Evolutionary conservation across 2,797 vertebrate genomes (phyloP).

Genomic region (Enteromius thamalakanensis): DNA sequence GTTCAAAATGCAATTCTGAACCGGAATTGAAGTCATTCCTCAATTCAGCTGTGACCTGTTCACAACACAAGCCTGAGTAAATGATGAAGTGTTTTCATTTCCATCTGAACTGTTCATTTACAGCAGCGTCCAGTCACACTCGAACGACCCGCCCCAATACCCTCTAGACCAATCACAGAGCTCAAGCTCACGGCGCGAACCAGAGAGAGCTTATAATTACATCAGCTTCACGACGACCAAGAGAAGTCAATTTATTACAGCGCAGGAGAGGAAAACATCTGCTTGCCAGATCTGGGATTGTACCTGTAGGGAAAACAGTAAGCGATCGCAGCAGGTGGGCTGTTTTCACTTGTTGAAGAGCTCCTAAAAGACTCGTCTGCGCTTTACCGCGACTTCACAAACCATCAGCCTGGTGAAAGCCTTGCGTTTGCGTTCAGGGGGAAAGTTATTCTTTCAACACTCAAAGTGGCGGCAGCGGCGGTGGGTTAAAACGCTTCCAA

Average conservation of each 20-base stretch:
- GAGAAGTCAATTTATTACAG: conserved; percentile 47
- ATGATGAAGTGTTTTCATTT: not conserved
- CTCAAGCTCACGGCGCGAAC: not conserved
- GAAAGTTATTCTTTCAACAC: conserved; percentile 50
- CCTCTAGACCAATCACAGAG: not conserved
- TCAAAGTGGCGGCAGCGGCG: conserved; percentile 46
- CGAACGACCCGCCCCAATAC: not conserved
- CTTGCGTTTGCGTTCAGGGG: conserved; percentile 60
- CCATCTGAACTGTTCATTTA: not conserved
- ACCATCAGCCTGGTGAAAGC: conserved; percentile 52
- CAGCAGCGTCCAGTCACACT: not conserved
- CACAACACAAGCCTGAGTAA: not conserved
- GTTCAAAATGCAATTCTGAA: not conserved
- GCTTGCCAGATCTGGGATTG: conserved; percentile 31
- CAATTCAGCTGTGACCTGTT: not conserved
- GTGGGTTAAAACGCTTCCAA: conserved; percentile 63
- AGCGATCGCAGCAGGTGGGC: conserved; percentile 54
- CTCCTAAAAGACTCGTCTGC: conserved; percentile 16
- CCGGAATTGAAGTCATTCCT: not conserved
- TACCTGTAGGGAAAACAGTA: conserved; percentile 41
- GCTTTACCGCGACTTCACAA: conserved; percentile 57
- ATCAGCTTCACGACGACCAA: conserved; percentile 31
- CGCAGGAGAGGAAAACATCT: conserved; percentile 47
- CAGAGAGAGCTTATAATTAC: conserved; percentile 37
- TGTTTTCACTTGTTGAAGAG: conserved; percentile 49